phyloP scores from a whole-genome alignment of 2,888 invertebrate genomes.

The Melikaiella ostensackeni region DNA sequence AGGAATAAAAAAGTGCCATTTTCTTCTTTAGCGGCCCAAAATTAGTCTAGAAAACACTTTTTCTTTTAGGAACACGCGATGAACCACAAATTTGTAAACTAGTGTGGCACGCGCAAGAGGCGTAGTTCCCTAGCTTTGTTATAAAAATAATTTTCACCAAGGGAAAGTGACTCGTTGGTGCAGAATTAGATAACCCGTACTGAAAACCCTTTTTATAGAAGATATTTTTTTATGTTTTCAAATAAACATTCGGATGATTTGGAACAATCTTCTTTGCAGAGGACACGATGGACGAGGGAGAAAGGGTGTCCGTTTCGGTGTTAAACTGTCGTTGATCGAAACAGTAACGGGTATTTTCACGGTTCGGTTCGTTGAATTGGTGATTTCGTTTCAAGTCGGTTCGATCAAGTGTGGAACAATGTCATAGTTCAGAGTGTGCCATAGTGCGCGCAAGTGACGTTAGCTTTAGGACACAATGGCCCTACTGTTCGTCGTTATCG shows the following conservation, averaged over 20 bases:
- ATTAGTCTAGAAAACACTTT: too few relatives aligned
- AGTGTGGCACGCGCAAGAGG: too few relatives aligned
- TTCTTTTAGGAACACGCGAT: too few relatives aligned
- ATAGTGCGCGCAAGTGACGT: constrained; percentile 56
- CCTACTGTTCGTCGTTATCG: constrained; percentile 73
- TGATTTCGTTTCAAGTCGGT: constrained; percentile 54
- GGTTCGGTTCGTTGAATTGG: constrained; percentile 50
- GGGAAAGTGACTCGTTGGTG: too few relatives aligned
- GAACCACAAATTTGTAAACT: too few relatives aligned
- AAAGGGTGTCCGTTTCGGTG: constrained; percentile 59
- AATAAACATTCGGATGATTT: constrained; percentile 33
- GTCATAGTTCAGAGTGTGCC: constrained; percentile 54
- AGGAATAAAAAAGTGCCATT: too few relatives aligned
- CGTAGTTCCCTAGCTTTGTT: too few relatives aligned
- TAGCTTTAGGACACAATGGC: constrained; percentile 69
- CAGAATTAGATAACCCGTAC: too few relatives aligned
- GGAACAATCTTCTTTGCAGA: constrained; percentile 38
- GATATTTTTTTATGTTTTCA: constrained; percentile 8
- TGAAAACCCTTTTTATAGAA: neutral
- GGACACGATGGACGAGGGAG: constrained; percentile 52
- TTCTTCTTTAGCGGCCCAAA: too few relatives aligned
- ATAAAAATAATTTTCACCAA: too few relatives aligned
- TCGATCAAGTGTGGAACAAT: constrained; percentile 55
- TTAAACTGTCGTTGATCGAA: constrained; percentile 62
- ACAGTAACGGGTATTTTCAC: constrained; percentile 53